phyloP scores from a whole-genome alignment of 2,113 vertebrate species.

The Ovibos moschatus region DNA sequence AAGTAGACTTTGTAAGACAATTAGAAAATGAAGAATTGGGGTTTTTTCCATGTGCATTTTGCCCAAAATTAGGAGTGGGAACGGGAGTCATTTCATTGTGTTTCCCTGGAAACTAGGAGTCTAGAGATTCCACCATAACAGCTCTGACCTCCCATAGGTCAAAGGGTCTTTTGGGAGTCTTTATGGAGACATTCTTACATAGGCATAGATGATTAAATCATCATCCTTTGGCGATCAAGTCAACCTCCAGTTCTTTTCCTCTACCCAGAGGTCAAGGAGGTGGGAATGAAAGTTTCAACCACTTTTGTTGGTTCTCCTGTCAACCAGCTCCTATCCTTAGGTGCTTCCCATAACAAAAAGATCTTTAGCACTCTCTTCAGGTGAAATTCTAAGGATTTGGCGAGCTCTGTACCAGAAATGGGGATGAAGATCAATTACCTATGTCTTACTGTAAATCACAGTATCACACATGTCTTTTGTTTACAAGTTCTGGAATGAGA shows the following conservation, averaged over 20 bases:
- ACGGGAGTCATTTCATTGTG: background rate
- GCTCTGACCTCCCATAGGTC: background rate
- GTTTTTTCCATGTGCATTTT: background rate
- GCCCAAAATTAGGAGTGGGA: background rate
- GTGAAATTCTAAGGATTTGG: background rate
- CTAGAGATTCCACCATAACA: background rate
- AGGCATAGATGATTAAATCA: background rate
- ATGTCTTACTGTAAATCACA: background rate
- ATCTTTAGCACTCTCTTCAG: background rate
- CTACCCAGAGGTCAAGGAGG: background rate
- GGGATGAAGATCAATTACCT: background rate
- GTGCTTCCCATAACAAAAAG: background rate
- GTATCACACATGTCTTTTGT: background rate
- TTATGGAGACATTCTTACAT: background rate
- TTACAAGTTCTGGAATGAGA: background rate
- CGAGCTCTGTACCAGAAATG: background rate
- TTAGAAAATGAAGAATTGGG: background rate
- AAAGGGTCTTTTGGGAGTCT: background rate
- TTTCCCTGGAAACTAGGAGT: background rate
- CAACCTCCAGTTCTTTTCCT: background rate
- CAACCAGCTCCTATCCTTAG: background rate
- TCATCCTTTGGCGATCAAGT: background rate
- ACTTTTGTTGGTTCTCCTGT: background rate
- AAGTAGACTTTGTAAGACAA: background rate
- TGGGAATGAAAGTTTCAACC: background rate